phyloP scores from a whole-genome alignment of 2,797 vertebrate species.

The Garrulus glandarius region DNA sequence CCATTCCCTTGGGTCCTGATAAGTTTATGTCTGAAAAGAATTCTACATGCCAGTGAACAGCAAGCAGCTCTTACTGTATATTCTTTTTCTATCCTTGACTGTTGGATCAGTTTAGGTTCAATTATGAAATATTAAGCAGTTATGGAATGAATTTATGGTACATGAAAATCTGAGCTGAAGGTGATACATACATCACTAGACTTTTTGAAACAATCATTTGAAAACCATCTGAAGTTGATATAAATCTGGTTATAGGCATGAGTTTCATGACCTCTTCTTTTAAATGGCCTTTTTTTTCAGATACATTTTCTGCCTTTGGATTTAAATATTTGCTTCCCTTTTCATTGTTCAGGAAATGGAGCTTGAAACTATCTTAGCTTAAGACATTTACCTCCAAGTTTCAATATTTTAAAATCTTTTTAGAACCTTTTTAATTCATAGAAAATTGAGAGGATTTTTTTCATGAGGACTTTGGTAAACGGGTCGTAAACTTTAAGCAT shows the following conservation, averaged over 20 bases:
- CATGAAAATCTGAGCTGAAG: not conserved
- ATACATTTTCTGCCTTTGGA: not conserved
- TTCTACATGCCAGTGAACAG: not conserved
- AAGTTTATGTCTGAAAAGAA: not conserved
- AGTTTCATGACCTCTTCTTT: not conserved
- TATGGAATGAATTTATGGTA: not conserved
- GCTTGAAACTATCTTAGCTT: not conserved
- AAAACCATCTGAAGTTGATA: not conserved
- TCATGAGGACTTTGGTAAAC: not conserved
- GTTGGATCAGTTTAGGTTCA: not conserved
- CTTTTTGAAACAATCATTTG: not conserved
- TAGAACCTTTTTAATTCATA: not conserved
- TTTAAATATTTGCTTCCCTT: not conserved
- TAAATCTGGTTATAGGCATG: not conserved
- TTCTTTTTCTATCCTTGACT: not conserved
- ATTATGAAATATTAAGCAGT: not conserved
- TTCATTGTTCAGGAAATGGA: not conserved
- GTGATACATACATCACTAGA: not conserved
- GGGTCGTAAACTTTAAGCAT: not conserved
- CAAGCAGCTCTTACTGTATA: not conserved
- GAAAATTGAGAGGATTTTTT: not conserved
- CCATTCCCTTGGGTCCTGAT: not conserved
- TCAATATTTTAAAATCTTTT: not conserved
- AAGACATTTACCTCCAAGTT: not conserved
- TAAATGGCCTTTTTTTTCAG: not conserved